Evolutionary conservation across 2,797 vertebrate genomes (phyloP), one percentile per base, ranked within the genome.

Genomic region (Siniperca obscura): DNA sequence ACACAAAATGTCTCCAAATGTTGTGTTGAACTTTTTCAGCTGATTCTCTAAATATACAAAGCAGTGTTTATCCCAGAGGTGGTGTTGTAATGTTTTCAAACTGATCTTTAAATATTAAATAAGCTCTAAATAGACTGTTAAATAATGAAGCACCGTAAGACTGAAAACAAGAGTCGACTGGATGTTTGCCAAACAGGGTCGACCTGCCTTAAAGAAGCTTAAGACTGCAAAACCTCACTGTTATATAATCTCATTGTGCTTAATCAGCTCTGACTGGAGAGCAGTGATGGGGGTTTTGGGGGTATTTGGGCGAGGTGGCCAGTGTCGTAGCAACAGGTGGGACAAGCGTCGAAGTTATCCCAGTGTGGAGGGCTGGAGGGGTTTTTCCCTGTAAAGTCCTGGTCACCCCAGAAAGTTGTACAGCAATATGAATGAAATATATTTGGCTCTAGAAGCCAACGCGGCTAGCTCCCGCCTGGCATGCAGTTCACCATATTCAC

Each of bases 81-180:
- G 34, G 59, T 11, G 34, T 3, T 10, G 36, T 38, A 5, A 2
- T 12, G 5, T 5, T 19, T 19, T 22, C 52, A 17, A 17, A 66
- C n/a, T 64, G 25, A 42, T 36, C 34, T 8, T 57, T 64, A 42
- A 69, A 70, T 60, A 48, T 59, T 60, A 1, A 60, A 55, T 60
- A 44, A 2, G 67, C 44, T 62, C 61, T 22, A 19, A 36, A 75
- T 1, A 11, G 6, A 61, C 3, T 36, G 57, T 5, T 62, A 0
- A 62, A 76, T 68, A 27, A 64, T 7, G 42, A 78, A 17, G 22
- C 30, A 14, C 8, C 1, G 11, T 27, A 3, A 64, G 14, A 62
- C 1, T 61, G 62, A 52, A 50, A 70, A 30, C 22, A 56, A 13
- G n/a, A 61, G 34, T 17, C 13, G 17, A 14, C 21, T 46, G 27